Base-by-base conservation (phyloP, 2,888 invertebrate genomes). In the Margaritifera margaritifera region DNA sequence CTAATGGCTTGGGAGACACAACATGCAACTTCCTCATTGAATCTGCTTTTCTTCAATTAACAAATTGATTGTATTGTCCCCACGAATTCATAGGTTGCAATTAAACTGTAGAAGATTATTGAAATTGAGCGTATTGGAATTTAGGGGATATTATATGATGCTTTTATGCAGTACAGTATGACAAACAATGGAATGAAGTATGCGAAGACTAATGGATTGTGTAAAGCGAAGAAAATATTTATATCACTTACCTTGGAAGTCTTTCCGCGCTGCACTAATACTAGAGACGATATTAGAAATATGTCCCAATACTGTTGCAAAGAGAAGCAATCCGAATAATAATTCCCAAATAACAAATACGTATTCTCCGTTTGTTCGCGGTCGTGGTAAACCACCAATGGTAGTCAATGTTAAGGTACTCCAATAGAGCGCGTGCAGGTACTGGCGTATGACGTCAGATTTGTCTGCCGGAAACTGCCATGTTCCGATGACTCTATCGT, bases 231-330 rank as follows among this genome's bases (percentile, higher is more conserved):
- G 1, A 22, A 54, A 64, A 22, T 8, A 31, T 52, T 54, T 62
- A 25, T 18, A 11, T 1, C 11, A 71, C 87, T 92, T 91, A 98
- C 98, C 97, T 93, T 99, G 98, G 91, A 99, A 99, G 90, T 99
- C 98, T 91, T 98, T 98, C 86, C 98, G 93, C 68, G 97, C 98
- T 19, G 97, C 96, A 90, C 97, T 97, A 88, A 98, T 97, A 69
- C 97, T 97, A 74, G 98, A 97, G 86, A 99, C 98, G 90, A 99
- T 99, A 91, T 98, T 98, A 82, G 98, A 97, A 82, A 98, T 98
- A 91, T 98, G 97, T 20, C 98, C 98, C 82, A 99, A 92, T 74
- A 99, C 97, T 20, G 98, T 96, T 74, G 98, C 97, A 90, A 98
- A 98, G 80, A 98, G 93, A 89, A 98, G 92, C 89, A 99, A 92